Conservation (phyloP, 2,113 vertebrate genomes). For the Desmodus rotundus region DNA sequence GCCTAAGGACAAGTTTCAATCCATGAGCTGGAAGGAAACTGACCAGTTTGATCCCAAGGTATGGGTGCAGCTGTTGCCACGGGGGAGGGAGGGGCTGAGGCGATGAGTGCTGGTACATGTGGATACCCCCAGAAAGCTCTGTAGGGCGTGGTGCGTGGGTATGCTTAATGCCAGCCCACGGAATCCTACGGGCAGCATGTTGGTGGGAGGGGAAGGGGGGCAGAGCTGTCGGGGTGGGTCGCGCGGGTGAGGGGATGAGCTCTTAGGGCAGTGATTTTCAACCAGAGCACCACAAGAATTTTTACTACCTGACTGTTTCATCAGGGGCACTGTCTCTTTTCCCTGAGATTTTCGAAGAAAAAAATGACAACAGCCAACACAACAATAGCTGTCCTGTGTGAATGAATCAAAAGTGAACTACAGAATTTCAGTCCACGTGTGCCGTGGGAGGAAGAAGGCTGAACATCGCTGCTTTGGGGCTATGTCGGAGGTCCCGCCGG, state of each 20-base stretch:
- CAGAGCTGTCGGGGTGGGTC: rapidly evolving
- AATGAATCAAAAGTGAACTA: neutral
- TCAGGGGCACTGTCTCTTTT: neutral
- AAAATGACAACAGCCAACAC: neutral
- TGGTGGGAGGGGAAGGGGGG: rapidly evolving
- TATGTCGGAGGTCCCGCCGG: neutral
- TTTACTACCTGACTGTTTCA: neutral
- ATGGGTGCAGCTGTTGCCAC: neutral
- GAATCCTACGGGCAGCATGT: rapidly evolving
- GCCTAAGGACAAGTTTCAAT: neutral
- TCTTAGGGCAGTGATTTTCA: neutral
- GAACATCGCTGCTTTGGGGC: neutral
- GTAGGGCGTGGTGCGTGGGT: neutral
- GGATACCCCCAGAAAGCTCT: neutral
- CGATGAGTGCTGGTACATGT: neutral
- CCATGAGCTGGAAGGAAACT: neutral
- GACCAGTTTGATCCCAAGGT: neutral
- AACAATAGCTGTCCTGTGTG: neutral
- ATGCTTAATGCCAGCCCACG: too few relatives aligned
- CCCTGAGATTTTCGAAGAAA: neutral
- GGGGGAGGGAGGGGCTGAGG: neutral
- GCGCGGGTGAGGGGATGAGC: rapidly evolving
- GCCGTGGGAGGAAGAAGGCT: neutral
- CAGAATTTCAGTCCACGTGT: neutral
- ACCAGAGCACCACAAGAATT: rapidly evolving